Conservation (phyloP, 2,797 vertebrate genomes). For the Premnoplex brunnescens region DNA sequence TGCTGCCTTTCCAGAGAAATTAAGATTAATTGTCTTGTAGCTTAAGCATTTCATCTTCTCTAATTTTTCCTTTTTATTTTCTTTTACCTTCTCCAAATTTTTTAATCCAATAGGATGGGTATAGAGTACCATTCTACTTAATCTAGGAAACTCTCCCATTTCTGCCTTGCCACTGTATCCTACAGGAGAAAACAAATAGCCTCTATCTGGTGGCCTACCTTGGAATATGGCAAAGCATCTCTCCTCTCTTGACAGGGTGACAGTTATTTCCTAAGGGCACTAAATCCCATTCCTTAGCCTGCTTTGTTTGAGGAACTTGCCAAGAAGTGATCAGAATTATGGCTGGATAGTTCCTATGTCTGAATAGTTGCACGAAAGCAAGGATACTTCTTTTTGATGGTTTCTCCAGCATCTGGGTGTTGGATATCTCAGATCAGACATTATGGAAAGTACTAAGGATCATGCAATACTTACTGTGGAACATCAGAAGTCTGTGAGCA, state of each 20-base stretch:
- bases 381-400: not conserved
- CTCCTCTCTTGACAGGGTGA: not conserved
- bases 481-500: not conserved
- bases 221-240: not conserved
- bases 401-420: not conserved
- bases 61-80: not conserved
- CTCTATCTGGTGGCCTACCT: not conserved
- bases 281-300: not conserved
- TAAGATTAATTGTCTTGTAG: not conserved
- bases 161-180: not conserved
- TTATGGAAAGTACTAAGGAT: not conserved
- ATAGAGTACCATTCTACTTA: not conserved
- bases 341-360: not conserved
- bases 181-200: not conserved
- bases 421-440: not conserved
- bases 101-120: not conserved
- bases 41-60: not conserved
- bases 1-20: not conserved
- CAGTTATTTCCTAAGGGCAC: not conserved
- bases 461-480: not conserved
- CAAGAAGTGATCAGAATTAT: not conserved
- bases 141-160: not conserved
- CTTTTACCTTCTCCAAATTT: not conserved
- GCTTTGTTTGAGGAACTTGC: not conserved
- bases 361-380: not conserved